These are phyloP conservation scores for Rhyzopertha dominica DNA, from an alignment of 1,140 invertebrate genomes.

Conservation along the genomic window DNA sequence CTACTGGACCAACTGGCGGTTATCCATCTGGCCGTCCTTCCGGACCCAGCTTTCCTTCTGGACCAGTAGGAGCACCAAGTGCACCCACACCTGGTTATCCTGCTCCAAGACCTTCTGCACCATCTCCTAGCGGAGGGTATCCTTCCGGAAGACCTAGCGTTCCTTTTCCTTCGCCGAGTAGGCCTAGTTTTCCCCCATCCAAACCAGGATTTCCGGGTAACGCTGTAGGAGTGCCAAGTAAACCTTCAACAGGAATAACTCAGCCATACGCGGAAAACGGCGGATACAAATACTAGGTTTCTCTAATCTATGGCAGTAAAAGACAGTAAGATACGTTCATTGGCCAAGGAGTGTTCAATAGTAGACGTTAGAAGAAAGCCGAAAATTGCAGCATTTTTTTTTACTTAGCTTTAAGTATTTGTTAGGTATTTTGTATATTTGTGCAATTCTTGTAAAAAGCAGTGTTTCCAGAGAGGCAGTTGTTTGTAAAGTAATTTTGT, in stretches of 20 bases:
- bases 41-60: not conserved
- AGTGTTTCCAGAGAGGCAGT: too few species aligned
- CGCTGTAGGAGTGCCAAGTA: constrained; percentile 1
- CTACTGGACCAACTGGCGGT: constrained; percentile 9
- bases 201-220: constrained; percentile 9
- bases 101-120: not conserved
- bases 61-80: too few species aligned
- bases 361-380: too few species aligned
- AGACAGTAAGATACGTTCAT: too few species aligned
- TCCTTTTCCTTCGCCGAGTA: constrained; percentile 2
- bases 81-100: constrained; percentile 15
- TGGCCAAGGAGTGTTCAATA: too few species aligned
- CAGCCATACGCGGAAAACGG: constrained; percentile 43
- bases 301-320: too few species aligned
- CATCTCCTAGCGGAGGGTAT: constrained; percentile 5
- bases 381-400: too few species aligned
- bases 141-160: constrained; percentile 4
- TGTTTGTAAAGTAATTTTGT: too few species aligned
- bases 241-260: constrained; percentile 14
- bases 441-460: too few species aligned
- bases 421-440: too few species aligned
- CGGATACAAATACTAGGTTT: constrained; percentile 52
- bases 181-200: constrained; percentile 16
- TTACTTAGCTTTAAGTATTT: too few species aligned
- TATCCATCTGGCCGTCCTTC: not conserved